These are phyloP conservation scores for Lasioglossum figueresi DNA, from an alignment of 2,888 invertebrate species.

Conservation along the genomic window DNA sequence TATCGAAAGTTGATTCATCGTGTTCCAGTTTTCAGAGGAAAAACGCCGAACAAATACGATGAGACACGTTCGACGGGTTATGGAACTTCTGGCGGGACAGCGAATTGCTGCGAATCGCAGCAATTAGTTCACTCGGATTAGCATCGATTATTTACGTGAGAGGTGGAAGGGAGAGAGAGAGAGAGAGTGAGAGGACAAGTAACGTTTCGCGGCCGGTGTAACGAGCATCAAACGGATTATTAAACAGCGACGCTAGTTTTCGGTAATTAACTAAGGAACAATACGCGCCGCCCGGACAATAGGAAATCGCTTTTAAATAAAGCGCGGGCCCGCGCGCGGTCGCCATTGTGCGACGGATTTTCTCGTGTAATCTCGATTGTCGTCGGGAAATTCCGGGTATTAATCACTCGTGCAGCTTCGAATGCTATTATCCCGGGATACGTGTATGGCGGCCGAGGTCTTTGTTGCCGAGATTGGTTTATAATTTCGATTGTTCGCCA, in stretches of 20 bases:
- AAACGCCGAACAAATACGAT: background rate
- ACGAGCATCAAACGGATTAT: conserved; percentile 24
- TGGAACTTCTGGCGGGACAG: background rate
- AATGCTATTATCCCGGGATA: conserved; percentile 6
- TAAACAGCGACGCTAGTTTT: conserved; percentile 43
- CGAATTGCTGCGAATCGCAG: background rate
- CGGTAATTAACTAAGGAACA: conserved; percentile 45
- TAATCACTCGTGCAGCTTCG: conserved; percentile 11
- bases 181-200: too few relatives aligned
- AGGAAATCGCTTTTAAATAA: conserved; percentile 34
- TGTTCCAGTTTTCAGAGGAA: background rate
- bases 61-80: background rate
- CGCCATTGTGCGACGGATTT: conserved; percentile 18
- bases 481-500: conserved; percentile 11
- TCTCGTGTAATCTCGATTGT: conserved; percentile 15
- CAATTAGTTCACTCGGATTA: background rate
- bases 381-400: conserved; percentile 11
- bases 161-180: background rate
- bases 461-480: conserved; percentile 12
- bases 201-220: background rate
- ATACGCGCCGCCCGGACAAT: conserved; percentile 23
- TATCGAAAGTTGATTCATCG: background rate
- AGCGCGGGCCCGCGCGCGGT: background rate
- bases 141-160: background rate
- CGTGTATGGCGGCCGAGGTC: background rate